Evolutionary conservation across 2,888 invertebrate genomes (phyloP), one percentile per base, ranked within the genome.

Genomic region (Magallana nippona): DNA sequence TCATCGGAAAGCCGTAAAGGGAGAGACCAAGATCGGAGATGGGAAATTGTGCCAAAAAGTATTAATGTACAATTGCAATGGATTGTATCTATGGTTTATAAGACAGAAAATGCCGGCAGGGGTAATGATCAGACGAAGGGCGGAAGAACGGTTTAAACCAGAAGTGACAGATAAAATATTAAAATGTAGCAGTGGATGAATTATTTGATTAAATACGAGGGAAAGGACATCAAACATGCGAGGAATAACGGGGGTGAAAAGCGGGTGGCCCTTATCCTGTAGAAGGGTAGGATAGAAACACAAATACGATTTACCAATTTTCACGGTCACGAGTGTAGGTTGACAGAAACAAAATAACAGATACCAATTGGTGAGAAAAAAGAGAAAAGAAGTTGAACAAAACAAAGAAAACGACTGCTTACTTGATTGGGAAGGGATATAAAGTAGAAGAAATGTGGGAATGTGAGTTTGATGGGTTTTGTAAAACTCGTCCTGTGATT

Each of bases 241-340:
- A 19, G 55, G 32, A 82, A 82, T 57, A 17, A 44, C 56, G 82
- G 82, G 17, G 56, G 22, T 27, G 82, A 82, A 78, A 78, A 57
- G 77, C 27, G 55, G 22, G 63, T 82, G 22, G 82, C 17, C 78
- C 57, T 19, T 82, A 82, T 44, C 77, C 78, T 15, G 82, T 82
- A 17, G 78, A 82, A 32, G 82, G 82, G 44, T 83, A 27, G n/a
- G 79, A 83, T 10, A n/a, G 17, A n/a, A 32, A 56, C 44, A 79
- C 79, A 55, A 62, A 83, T 17, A 79, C 55, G 56, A 60, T 79
- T 57, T 79, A 79, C 63, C 63, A 83, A n/a, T 83, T 63, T n/a
- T 2, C 63, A 63, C 22, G 63, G 63, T 22, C 63, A 63, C 22
- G 10, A 22, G 22, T 63, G 63, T 13, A 11, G 8, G 17, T 63